Base-by-base conservation (phyloP, 2,113 vertebrate species). In the Sceloporus tristichus region DNA sequence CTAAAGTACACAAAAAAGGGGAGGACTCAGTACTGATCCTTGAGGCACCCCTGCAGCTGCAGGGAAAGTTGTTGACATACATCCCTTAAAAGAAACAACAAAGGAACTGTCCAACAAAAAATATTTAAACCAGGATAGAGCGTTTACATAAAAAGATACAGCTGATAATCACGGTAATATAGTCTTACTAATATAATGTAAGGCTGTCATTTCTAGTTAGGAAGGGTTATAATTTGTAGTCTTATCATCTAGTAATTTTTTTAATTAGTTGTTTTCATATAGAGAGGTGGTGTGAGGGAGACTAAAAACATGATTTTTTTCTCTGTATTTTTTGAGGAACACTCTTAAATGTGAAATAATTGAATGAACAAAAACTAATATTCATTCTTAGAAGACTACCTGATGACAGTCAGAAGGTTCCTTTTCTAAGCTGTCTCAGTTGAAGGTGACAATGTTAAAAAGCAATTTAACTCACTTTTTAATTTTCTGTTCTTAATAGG, bases 321-420 rank as follows among this genome's bases (percentile, higher is more conserved):
- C 42, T 42, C 5, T 65, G 5, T 66, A 21, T n/a, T 70, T 83
- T 83, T 18, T 83, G 23, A 71, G 27, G 2, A 71, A 71, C 16
- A 34, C 29, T 82, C 19, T 48, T 82, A 83, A 53, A 18, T 29
- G 40, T 71, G 34, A 83, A 83, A 83, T 83, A 83, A 54, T 83
- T 83, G 10, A 83, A 83, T n/a, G 21, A 71, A 71, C 34, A 71
- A 48, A 82, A 48, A 9, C 62, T 68, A 42, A 82, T 13, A 19
- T 3, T 9, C 27, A 71, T 71, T 84, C 29, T 48, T 71, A 73
- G n/a, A 56, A 84, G 29, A 56, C 68, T 27, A 53, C 70, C 68
- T 79, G 77, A 56, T 54, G 77, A 56, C 11, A 18, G 48, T 18
- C 48, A 79, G 68, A 53, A 71, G 9, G 4, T 14, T 83, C 40